Base-by-base conservation (phyloP, 2,113 vertebrate genomes). In the Rattus norvegicus region DNA sequence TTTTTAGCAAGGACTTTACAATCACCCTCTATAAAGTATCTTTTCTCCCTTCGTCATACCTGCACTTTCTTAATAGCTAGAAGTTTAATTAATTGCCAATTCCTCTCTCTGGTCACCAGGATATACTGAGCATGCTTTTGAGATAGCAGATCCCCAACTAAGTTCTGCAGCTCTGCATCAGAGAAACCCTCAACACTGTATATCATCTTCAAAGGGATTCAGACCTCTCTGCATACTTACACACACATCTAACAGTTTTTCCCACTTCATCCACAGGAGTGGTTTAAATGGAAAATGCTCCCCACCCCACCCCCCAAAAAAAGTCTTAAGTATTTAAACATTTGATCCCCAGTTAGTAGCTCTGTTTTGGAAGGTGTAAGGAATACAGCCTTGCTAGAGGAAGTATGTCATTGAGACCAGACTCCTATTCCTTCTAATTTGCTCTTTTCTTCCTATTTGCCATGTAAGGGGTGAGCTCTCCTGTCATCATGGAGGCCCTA, bases 1-100 rank as follows among this genome's bases (percentile, higher is more conserved):
- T 92, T 91, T 49, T 94, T 33, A 69, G 49, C 26, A 93, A 96
- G 83, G 19, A 9, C 19, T 95, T 20, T 63, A 90, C 59, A 52
- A 75, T n/a, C 17, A 87, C 14, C 0, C 4, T 87, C 43, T 84
- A 70, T 13, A 92, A 95, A 85, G 14, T 65, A 87, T 88, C 67
- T 52, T 49, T 72, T 85, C 75, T 33, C 5, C 47, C 28, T 56
- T 79, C 56, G 85, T 95, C 33, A 79, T 49, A 84, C 7, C n/a
- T 96, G 73, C 39, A 56, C 28, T 73, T 49, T n/a, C 63, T 88
- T 70, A 89, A 59, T 70, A 75, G 26, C 47, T 63, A 89, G 2
- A 94, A 26, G 76, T 65, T 7, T 90, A 77, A n/a, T 83, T 70
- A 72, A 54, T 63, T 30, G 9, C 1, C 83, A 43, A 33, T 54